Evolutionary conservation across 2,888 invertebrate species (phyloP), one percentile per base, ranked within the genome.

Genomic region (Panopea generosa): DNA sequence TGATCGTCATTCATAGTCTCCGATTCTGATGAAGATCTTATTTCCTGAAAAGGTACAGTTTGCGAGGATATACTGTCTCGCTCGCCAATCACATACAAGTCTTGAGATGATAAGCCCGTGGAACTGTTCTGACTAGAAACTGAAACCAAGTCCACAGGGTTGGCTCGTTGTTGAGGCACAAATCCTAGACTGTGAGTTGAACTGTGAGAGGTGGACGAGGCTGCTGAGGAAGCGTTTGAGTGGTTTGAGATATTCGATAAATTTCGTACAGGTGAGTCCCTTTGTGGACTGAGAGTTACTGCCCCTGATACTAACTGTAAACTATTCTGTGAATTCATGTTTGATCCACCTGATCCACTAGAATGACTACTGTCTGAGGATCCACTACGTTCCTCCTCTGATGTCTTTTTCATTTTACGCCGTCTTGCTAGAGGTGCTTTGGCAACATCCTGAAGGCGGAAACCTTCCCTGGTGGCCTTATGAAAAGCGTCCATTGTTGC

Each of bases 391-490:
- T 84, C 86, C 69, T 90, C 88, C 69, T 90, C 88, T 0, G 88
- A 88, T 57, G 85, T 88, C 61, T 94, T 93, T 61, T 77, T 81
- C 59, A 70, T 71, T 59, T 83, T 82, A 3, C 96, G 93, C 29
- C 96, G 93, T 89, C 95, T 95, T 14, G 96, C 96, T 65, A 96
- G 92, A 82, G 95, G 95, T 0, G 96, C 96, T 66, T 94, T 95
- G 33, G 94, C 94, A 0, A 96, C 96, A 85, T 96, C 96, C 91
- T 95, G 94, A 68, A 96, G 93, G 52, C 95, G 93, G 91, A 96
- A 96, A n/a, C 96, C 96, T 88, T 95, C 95, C 20, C 94, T 93
- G 60, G 95, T 95, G 0, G 96, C 96, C 87, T 94, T 94, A 84
- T 95, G 94, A 92, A 95, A 96, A 49, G 96, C 95, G 87, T 94